Evolutionary conservation across 2,888 invertebrate species (phyloP).

Genomic region (Acleris laterana): DNA sequence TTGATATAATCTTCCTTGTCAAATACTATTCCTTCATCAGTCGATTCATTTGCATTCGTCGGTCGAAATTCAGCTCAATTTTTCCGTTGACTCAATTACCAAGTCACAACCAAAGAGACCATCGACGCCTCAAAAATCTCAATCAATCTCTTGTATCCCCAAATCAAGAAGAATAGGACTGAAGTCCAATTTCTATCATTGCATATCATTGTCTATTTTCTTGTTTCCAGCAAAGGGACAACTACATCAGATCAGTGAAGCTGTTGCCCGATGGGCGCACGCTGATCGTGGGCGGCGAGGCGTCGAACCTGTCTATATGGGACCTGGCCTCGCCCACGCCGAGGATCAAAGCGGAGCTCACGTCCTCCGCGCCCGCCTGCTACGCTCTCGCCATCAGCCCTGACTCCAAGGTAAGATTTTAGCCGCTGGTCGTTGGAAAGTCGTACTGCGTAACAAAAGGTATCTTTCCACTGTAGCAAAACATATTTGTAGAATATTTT

Average conservation of each 20-base stretch:
- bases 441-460: no score
- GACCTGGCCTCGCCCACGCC: slow-evolving; percentile 96
- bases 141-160: not conserved
- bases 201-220: not conserved
- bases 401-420: slow-evolving; percentile 89
- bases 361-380: slow-evolving; percentile 97
- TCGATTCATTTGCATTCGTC: no score
- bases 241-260: slow-evolving; percentile 98
- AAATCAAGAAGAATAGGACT: not conserved
- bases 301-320: slow-evolving; percentile 97
- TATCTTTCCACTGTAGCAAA: no score
- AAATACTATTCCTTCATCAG: no score
- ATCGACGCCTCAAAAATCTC: no score
- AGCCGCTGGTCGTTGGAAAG: no score
- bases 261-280: slow-evolving; percentile 96
- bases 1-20: no score
- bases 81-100: no score
- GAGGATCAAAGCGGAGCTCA: slow-evolving; percentile 95
- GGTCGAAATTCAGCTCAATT: no score
- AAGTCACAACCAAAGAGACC: no score
- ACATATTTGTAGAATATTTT: no score
- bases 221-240: slow-evolving; percentile 91
- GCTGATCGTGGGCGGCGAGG: slow-evolving; percentile 97
- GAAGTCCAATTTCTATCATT: not conserved
- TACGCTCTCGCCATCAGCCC: slow-evolving; percentile 98